phyloP scores from a whole-genome alignment of 2,113 vertebrate species.

The Clarias batrachus region DNA sequence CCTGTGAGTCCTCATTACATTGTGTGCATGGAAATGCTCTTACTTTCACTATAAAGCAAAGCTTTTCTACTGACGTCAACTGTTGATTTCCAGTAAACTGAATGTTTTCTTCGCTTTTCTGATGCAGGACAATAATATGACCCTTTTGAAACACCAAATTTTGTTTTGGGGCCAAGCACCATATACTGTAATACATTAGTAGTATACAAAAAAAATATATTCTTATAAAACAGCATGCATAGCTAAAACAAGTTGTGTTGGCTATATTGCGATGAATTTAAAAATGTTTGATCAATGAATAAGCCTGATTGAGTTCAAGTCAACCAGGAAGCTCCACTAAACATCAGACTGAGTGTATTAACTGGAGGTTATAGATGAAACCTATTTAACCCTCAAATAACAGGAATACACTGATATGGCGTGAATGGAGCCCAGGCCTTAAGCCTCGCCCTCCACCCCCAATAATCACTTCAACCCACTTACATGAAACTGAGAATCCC shows the following conservation, averaged over 20 bases:
- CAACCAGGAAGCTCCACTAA: not conserved
- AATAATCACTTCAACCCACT: conserved; percentile 4
- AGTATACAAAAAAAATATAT: not conserved
- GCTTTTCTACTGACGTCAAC: no score
- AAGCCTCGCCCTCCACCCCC: not conserved
- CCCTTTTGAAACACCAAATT: no score
- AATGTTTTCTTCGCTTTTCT: no score
- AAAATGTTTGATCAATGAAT: not conserved
- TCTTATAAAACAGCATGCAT: not conserved
- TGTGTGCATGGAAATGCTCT: no score
- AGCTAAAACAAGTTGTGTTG: not conserved
- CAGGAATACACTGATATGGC: not conserved
- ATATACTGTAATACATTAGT: not conserved
- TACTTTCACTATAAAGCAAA: no score
- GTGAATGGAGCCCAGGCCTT: not conserved
- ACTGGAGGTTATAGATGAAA: not conserved
- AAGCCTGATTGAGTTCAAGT: not conserved
- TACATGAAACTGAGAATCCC: not conserved
- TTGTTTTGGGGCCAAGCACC: not conserved
- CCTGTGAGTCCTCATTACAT: no score
- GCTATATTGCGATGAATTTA: not conserved
- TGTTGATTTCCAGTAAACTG: no score
- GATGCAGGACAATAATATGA: no score
- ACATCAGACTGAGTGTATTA: not conserved
- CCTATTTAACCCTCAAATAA: not conserved